Percentiles rank a stretch among this genome's conserved stretches.
Evolutionary conservation across 2,888 invertebrate species (phyloP).

Genomic region (Phania funesta): DNA sequence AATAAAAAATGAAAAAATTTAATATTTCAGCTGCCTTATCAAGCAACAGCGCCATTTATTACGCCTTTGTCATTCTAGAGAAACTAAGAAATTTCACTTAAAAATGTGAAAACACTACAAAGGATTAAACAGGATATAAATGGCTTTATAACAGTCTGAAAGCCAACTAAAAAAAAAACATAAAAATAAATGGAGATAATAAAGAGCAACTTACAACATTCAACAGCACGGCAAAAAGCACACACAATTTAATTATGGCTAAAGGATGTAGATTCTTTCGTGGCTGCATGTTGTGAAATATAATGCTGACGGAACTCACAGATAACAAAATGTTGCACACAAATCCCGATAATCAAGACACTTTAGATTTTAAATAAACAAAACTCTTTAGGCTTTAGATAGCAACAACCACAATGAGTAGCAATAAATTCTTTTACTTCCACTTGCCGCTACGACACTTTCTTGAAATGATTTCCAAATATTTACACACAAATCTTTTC

Average conservation of each 20-base stretch:
- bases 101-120: slow-evolving; percentile 1
- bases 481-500: neutral
- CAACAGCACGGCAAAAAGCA: slow-evolving; percentile 75
- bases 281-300: slow-evolving; percentile 44
- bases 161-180: neutral
- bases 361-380: neutral
- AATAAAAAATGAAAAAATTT: neutral
- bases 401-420: neutral
- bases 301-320: slow-evolving; percentile 2
- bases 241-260: slow-evolving; percentile 69
- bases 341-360: neutral
- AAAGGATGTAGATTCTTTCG: slow-evolving; percentile 49
- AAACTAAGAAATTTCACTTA: slow-evolving; percentile 1
- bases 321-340: slow-evolving; percentile 17
- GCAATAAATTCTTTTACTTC: neutral
- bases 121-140: slow-evolving; percentile 42
- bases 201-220: slow-evolving; percentile 70
- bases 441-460: slow-evolving; percentile 16
- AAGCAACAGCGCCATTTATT: slow-evolving; percentile 20
- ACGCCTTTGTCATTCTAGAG: neutral
- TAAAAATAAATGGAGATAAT: neutral
- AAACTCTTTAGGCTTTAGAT: slow-evolving; percentile 2
- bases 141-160: neutral
- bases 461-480: neutral
- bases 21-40: neutral